Evolutionary conservation across 2,888 invertebrate species (phyloP).

Genomic region (Polymixis lichenea): DNA sequence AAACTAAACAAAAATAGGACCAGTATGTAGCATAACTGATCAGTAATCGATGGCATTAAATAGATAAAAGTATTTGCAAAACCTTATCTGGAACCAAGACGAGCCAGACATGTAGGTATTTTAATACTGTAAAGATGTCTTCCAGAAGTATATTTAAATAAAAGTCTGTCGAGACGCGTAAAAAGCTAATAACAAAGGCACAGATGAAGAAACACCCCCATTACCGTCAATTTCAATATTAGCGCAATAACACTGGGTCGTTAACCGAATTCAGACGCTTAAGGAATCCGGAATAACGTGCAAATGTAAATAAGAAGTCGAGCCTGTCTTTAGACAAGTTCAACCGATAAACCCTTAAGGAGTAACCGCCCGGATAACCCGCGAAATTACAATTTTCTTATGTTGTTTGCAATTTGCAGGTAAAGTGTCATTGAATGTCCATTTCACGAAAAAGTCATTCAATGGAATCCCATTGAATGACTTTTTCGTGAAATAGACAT

Average conservation of each 20-base stretch:
- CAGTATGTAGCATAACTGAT: background rate
- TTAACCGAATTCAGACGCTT: constrained; percentile 39
- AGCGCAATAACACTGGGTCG: constrained; percentile 48
- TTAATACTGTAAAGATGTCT: background rate
- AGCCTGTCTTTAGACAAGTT: constrained; percentile 28
- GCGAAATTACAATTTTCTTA: no score
- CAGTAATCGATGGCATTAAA: background rate
- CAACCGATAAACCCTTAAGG: background rate
- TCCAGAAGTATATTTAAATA: constrained; percentile 12
- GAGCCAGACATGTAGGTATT: background rate
- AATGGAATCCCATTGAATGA: no score
- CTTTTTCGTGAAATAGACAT: no score
- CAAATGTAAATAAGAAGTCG: constrained; percentile 36
- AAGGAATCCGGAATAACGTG: constrained; percentile 22
- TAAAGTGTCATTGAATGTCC: no score
- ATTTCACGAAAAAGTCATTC: no score
- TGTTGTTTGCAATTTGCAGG: no score
- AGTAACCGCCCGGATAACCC: no score
- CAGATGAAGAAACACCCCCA: constrained; percentile 44
- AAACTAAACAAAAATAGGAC: background rate
- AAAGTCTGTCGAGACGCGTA: constrained; percentile 12
- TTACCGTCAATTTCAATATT: constrained; percentile 54
- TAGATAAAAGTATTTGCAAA: background rate
- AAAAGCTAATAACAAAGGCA: constrained; percentile 36
- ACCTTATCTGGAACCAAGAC: background rate